Conservation (phyloP, 2,888 invertebrate genomes). For the Leptinotarsa tumamoca region DNA sequence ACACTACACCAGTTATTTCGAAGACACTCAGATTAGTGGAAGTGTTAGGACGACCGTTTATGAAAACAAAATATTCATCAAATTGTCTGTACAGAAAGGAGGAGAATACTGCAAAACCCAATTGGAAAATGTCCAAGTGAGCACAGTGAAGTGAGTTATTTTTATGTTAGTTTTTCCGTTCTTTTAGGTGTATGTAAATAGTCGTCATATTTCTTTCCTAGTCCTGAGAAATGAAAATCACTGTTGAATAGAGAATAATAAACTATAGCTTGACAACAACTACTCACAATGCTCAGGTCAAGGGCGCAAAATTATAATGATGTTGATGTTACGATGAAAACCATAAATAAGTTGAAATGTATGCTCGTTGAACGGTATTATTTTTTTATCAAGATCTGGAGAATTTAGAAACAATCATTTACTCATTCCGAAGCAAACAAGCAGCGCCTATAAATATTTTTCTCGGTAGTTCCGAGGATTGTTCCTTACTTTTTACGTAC, state of each 20-base stretch:
- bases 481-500: too few species aligned
- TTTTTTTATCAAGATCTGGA: too few species aligned
- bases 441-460: too few species aligned
- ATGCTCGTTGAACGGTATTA: too few species aligned
- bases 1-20: slow-evolving; percentile 67
- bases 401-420: too few species aligned
- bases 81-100: slow-evolving; percentile 55
- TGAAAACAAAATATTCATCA: slow-evolving; percentile 57
- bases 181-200: neutral
- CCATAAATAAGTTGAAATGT: too few species aligned
- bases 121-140: slow-evolving; percentile 52
- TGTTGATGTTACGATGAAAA: too few species aligned
- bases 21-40: slow-evolving; percentile 68
- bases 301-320: too few species aligned
- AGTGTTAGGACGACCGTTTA: slow-evolving; percentile 62
- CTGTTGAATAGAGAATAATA: neutral
- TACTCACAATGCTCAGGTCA: neutral
- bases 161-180: neutral
- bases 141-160: slow-evolving; percentile 53
- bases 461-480: too few species aligned
- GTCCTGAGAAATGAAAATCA: neutral
- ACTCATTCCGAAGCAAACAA: too few species aligned
- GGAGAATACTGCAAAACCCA: slow-evolving; percentile 49
- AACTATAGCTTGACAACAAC: neutral
- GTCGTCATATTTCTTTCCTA: neutral